A percentile compares a stretch with the other conserved stretches of the same genome.
Conservation (phyloP, 2,797 vertebrate genomes). For the Squalus acanthias region DNA sequence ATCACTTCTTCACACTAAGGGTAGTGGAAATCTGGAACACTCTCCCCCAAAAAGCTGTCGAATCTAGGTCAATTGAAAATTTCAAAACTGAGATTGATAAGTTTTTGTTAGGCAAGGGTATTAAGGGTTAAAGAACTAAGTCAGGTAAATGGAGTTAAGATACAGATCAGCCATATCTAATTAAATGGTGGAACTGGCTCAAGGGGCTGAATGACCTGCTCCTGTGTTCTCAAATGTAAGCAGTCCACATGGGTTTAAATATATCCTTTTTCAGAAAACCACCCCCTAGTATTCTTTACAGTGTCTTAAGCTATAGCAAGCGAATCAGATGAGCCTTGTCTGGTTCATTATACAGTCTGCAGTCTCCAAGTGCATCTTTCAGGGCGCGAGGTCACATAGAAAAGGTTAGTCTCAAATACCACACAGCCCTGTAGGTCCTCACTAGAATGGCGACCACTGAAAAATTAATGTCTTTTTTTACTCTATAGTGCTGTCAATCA, state of each 20-base stretch:
- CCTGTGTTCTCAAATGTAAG: not conserved
- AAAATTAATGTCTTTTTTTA: not conserved
- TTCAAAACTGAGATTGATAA: not conserved
- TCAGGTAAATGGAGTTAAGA: not conserved
- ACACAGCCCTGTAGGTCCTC: not conserved
- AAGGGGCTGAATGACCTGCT: not conserved
- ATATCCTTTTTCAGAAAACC: not conserved
- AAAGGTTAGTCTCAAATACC: not conserved
- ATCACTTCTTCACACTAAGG: not conserved
- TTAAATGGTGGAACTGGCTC: not conserved
- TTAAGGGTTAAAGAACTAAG: not conserved
- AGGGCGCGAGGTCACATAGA: not conserved
- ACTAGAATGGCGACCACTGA: not conserved
- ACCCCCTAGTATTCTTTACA: not conserved
- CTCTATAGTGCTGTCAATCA: not conserved
- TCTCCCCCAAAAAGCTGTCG: not conserved
- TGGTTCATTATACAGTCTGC: not conserved
- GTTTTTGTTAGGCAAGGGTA: not conserved
- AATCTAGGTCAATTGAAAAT: not conserved
- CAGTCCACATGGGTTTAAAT: not conserved
- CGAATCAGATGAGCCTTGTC: not conserved
- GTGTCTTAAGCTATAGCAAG: not conserved
- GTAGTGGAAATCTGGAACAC: not conserved
- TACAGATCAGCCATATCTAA: not conserved
- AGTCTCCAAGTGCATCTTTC: not conserved